Conservation (phyloP, 2,113 vertebrate genomes). For the Colius striatus region DNA sequence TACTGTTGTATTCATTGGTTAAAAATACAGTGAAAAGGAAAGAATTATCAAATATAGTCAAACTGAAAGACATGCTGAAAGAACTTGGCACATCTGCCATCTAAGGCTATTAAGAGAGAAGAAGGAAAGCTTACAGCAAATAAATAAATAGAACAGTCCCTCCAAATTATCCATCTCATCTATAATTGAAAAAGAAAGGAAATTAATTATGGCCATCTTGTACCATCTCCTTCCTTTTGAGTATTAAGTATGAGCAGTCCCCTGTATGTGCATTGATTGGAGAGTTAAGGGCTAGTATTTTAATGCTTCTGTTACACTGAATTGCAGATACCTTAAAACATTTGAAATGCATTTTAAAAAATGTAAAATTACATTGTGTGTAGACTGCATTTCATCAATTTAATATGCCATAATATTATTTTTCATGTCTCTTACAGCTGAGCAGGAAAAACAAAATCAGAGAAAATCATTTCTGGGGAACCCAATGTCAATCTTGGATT, state of each 20-base stretch:
- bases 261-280: neutral
- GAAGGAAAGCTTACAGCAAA: neutral
- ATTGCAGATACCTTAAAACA: neutral
- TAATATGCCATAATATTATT: neutral
- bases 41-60: neutral
- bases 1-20: neutral
- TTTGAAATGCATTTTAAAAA: neutral
- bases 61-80: neutral
- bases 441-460: conserved; percentile 62
- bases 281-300: neutral
- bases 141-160: neutral
- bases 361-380: neutral
- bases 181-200: neutral
- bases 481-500: conserved; percentile 68
- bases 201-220: neutral
- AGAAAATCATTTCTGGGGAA: conserved; percentile 54
- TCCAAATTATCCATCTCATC: neutral
- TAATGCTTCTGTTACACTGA: neutral
- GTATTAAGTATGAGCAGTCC: neutral
- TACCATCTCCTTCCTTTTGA: neutral
- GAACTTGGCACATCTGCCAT: neutral
- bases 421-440: conserved; percentile 47
- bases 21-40: neutral
- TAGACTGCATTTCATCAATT: neutral
- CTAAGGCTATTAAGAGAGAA: neutral